phyloP scores from a whole-genome alignment of 1,140 invertebrate genomes.

The Ganaspis sp. region DNA sequence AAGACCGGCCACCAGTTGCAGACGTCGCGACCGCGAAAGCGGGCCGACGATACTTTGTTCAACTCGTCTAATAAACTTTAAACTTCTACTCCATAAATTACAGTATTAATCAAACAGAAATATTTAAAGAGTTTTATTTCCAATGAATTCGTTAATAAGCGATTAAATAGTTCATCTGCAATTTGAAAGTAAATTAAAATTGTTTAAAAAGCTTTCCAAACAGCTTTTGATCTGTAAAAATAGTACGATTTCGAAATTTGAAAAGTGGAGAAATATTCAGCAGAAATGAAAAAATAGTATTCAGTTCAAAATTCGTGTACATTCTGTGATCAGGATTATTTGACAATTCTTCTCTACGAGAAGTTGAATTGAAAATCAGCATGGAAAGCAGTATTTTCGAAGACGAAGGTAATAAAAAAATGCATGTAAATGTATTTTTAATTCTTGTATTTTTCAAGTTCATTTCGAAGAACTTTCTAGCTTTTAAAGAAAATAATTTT shows the following conservation, averaged over 20 bases:
- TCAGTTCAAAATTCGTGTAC: neutral
- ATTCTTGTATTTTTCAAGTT: neutral
- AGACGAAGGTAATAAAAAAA: conserved; percentile 8
- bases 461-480: neutral
- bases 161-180: no score
- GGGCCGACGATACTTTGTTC: conserved; percentile 38
- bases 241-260: no score
- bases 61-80: conserved; percentile 5
- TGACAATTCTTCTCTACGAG: neutral
- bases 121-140: neutral
- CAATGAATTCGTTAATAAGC: neutral
- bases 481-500: neutral
- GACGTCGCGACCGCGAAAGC: conserved; percentile 60
- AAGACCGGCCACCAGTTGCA: conserved; percentile 69
- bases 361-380: neutral
- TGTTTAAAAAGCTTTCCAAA: no score
- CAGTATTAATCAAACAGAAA: neutral
- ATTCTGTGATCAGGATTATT: neutral
- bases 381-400: neutral
- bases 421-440: neutral
- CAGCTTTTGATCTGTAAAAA: no score
- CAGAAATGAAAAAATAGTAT: no score
- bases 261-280: no score
- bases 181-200: no score
- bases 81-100: neutral